Percentiles rank a stretch among this genome's conserved stretches.
Evolutionary conservation across 2,113 vertebrate species (phyloP).

Genomic region (human (Homo sapiens)): DNA sequence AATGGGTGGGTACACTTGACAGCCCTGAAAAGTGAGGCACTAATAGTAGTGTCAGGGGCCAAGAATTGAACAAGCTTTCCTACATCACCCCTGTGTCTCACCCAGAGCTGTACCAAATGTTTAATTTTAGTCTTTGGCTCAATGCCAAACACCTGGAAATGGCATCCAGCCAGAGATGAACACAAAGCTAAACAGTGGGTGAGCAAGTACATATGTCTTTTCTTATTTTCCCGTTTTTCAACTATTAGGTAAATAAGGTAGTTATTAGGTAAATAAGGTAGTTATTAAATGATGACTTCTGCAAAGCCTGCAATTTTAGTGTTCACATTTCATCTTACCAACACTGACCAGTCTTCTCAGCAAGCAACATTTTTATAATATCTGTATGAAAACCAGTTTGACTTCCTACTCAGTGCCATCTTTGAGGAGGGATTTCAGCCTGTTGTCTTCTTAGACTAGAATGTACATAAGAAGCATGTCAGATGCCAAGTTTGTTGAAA

Average conservation of each 20-base stretch:
- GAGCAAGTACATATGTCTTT: conserved; percentile 69
- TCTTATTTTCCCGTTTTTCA: conserved; percentile 65
- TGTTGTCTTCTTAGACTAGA: neutral
- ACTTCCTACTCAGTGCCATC: neutral
- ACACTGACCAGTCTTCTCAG: conserved; percentile 17
- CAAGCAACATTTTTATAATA: conserved; percentile 51
- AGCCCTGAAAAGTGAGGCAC: conserved; percentile 25
- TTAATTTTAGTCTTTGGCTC: conserved; percentile 76
- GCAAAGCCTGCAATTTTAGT: conserved; percentile 72
- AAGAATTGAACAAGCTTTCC: conserved; percentile 30
- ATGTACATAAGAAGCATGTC: neutral
- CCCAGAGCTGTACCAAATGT: conserved; percentile 19
- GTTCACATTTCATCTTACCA: conserved; percentile 55
- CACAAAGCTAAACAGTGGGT: conserved; percentile 74
- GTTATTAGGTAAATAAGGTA: conserved; percentile 80
- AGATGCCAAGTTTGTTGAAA: neutral
- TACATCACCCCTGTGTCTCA: conserved; percentile 32
- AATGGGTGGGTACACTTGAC: conserved; percentile 60
- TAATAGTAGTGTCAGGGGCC: conserved; percentile 57
- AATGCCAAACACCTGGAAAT: conserved; percentile 77
- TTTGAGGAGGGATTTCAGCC: neutral
- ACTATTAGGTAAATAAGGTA: conserved; percentile 78
- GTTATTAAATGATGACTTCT: conserved; percentile 77
- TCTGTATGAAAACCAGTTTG: conserved; percentile 50
- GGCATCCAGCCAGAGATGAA: conserved; percentile 58